phyloP scores from a whole-genome alignment of 2,888 invertebrate genomes.

The Callyntrura sp. region DNA sequence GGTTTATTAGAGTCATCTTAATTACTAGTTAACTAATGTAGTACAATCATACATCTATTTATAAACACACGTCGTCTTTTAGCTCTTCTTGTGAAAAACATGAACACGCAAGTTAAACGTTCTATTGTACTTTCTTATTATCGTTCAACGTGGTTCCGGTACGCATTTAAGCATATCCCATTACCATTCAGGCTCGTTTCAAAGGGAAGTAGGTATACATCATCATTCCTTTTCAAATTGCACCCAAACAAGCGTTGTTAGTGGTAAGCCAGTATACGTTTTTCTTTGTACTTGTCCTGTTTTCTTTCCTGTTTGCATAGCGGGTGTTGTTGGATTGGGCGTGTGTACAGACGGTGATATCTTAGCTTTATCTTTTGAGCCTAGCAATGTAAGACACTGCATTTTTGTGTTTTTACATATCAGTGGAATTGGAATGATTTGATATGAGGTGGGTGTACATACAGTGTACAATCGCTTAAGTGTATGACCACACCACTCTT shows the following conservation, averaged over 20 bases:
- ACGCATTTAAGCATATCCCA: slow-evolving; percentile 16
- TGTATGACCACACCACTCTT: neutral
- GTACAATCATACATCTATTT: slow-evolving; percentile 7
- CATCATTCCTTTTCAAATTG: neutral
- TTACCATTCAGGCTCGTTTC: neutral
- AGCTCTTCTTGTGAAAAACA: neutral
- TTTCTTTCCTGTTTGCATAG: neutral
- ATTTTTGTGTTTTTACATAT: too few relatives aligned
- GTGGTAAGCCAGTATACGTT: too few relatives aligned
- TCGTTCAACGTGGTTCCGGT: neutral
- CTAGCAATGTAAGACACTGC: too few relatives aligned
- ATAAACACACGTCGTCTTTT: neutral
- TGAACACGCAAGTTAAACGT: too few relatives aligned
- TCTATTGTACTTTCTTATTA: too few relatives aligned
- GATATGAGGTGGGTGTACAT: neutral
- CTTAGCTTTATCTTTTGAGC: too few relatives aligned
- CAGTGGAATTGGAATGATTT: neutral
- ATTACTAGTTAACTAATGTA: slow-evolving; percentile 30
- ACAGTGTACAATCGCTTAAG: neutral
- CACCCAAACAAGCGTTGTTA: neutral
- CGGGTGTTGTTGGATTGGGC: slow-evolving; percentile 2
- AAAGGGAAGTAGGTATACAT: neutral
- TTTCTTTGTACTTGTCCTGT: neutral
- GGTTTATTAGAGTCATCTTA: too few relatives aligned
- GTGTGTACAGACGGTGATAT: neutral